These are phyloP conservation scores for Dendronephthya gigantea DNA, from an alignment of 64 coral and sea anemone species.

Conservation along the genomic window DNA sequence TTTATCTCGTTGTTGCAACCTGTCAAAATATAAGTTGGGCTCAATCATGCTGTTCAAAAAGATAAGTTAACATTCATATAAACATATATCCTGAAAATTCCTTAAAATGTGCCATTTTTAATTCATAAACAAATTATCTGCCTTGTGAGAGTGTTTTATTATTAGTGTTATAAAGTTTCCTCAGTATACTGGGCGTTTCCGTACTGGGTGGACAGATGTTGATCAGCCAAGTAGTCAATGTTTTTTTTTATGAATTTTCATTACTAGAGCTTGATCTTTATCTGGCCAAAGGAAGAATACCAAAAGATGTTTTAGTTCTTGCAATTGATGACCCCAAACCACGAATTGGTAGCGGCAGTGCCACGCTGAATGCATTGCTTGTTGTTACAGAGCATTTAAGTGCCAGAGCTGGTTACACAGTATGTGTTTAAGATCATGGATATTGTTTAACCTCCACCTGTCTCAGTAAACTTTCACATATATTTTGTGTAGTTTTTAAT, in stretches of 20 bases:
- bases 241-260: background rate
- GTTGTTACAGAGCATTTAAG: slow-evolving; percentile 82
- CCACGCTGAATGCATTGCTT: slow-evolving; percentile 73
- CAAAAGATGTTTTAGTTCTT: slow-evolving; percentile 50
- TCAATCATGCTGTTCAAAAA: too few species aligned
- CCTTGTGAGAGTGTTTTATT: too few species aligned
- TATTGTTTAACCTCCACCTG: too few species aligned
- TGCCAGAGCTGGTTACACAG: slow-evolving; percentile 78
- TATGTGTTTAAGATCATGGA: slow-evolving; percentile 11
- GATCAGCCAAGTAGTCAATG: background rate
- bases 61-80: too few species aligned
- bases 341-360: slow-evolving; percentile 75
- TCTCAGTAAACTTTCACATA: background rate
- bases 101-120: too few species aligned
- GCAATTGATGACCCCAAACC: slow-evolving; percentile 77
- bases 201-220: too few species aligned
- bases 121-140: too few species aligned
- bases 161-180: too few species aligned
- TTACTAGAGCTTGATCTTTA: slow-evolving; percentile 64
- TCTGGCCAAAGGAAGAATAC: slow-evolving; percentile 68
- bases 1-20: too few species aligned
- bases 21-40: too few species aligned
- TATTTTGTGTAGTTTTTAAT: background rate
- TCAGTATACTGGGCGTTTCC: too few species aligned
- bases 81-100: too few species aligned